Evolutionary conservation across 1,140 invertebrate genomes (phyloP).

Genomic region (Bombus confusus): DNA sequence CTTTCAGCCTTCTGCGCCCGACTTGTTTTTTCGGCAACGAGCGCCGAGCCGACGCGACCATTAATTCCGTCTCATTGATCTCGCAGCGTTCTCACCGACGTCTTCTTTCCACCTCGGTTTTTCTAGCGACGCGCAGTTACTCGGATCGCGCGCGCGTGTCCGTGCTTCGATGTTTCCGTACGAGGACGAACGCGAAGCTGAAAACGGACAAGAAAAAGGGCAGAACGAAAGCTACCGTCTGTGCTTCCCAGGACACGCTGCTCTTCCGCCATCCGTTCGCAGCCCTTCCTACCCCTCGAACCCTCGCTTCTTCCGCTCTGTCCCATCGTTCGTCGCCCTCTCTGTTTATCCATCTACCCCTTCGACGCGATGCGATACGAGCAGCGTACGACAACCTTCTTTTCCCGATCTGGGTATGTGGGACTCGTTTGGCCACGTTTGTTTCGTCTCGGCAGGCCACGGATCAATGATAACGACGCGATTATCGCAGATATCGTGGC

Average conservation of each 20-base stretch:
- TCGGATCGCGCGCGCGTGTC: not conserved
- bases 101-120: not conserved
- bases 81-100: not conserved
- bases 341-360: constrained; percentile 46
- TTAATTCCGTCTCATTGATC: constrained; percentile 36
- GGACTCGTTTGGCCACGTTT: constrained; percentile 33
- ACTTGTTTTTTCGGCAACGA: not conserved
- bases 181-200: not conserved
- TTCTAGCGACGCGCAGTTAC: not conserved
- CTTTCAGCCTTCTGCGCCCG: not conserved
- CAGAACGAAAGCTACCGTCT: constrained; percentile 1
- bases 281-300: not conserved
- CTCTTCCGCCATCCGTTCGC: constrained; percentile 29
- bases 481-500: constrained; percentile 36
- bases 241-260: constrained; percentile 24
- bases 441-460: not conserved
- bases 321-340: constrained; percentile 19
- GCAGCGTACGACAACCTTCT: constrained; percentile 21
- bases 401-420: constrained; percentile 57
- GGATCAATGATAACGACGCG: constrained; percentile 44
- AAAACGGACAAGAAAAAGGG: constrained; percentile 15
- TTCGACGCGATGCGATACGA: constrained; percentile 28
- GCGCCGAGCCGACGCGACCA: not conserved
- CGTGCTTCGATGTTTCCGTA: not conserved
- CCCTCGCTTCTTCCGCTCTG: not conserved